Percentiles rank a stretch among this genome's conserved stretches.
These are phyloP conservation scores for Cactoblastis cactorum DNA, from an alignment of 2,888 invertebrate genomes.

Conservation along the genomic window DNA sequence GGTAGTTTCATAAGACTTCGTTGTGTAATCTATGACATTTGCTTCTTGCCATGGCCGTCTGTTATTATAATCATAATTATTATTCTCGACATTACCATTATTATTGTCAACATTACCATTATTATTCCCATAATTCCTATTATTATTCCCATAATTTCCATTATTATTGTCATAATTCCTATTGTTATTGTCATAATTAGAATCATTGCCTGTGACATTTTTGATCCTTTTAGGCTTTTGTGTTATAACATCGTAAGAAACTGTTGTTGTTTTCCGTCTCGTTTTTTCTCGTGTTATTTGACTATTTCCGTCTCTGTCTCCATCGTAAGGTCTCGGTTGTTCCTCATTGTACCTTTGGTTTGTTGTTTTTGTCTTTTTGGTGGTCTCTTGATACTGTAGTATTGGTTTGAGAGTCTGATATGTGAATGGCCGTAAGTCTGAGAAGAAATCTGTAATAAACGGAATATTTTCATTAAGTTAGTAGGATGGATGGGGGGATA, in stretches of 20 bases:
- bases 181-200: neutral
- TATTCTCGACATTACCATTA: constrained; percentile 15
- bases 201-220: constrained; percentile 19
- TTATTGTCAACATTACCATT: constrained; percentile 13
- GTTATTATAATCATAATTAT: constrained; percentile 12
- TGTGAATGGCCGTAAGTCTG: constrained; percentile 1
- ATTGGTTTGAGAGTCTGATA: constrained; percentile 11
- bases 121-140: constrained; percentile 11
- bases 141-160: neutral
- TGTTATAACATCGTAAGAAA: constrained; percentile 20
- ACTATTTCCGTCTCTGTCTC: constrained; percentile 18
- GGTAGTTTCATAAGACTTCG: constrained; percentile 18
- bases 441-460: constrained; percentile 11
- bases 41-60: constrained; percentile 13
- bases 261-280: constrained; percentile 16
- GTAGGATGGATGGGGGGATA: no score
- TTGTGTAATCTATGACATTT: constrained; percentile 17
- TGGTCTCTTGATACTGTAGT: neutral
- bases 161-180: constrained; percentile 12
- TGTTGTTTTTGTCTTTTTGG: constrained; percentile 11
- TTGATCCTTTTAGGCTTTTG: constrained; percentile 19
- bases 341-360: constrained; percentile 17
- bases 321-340: constrained; percentile 20
- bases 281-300: constrained; percentile 13
- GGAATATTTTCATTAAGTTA: neutral